Base-by-base conservation (phyloP, 2,888 invertebrate species). In the Aethes cnicana region DNA sequence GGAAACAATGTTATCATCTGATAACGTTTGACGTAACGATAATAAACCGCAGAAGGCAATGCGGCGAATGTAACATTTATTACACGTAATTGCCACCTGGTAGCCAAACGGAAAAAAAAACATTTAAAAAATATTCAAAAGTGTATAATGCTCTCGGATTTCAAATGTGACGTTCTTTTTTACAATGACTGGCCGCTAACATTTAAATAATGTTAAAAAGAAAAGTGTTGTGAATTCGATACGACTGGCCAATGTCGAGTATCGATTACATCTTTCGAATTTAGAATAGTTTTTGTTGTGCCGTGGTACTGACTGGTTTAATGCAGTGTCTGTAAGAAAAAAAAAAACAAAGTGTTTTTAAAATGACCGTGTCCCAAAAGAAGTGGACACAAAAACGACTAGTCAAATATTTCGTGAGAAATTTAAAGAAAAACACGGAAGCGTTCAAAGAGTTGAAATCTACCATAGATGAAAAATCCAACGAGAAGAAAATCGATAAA, bases 381-480 rank as follows among this genome's bases (percentile, higher is more conserved):
- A 64, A 64, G 21, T 63, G 66, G 6, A 64, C 80, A 3, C 67
- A 69, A 41, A 84, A 78, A 47, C 59, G 66, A 12, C 36, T 88
- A 1, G 23, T 87, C 1, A 80, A 71, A 61, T 44, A 74, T 5
- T 87, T 87, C 62, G 69, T 80, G 0, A 65, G 62, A 17, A 81
- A 73, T 32, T 50, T 88, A 9, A 87, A 85, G 62, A 84, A 75
- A 56, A 89, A 87, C 56, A 88, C 88, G 0, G 14, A 58, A 9
- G 88, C 87, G 0, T 32, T 89, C n/a, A 81, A 78, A 61, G 74
- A 80, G 9, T 55, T 89, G 16, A 84, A 85, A 64, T 59, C 62
- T 4, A 59, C 81, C 0, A 69, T 85, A 53, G 85, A 86, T 23
- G 56, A 57, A 6, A 80, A 79, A 53, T 53, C 69, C 26, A 62